phyloP scores from a whole-genome alignment of 2,797 vertebrate species.

The Anniella stebbinsi region DNA sequence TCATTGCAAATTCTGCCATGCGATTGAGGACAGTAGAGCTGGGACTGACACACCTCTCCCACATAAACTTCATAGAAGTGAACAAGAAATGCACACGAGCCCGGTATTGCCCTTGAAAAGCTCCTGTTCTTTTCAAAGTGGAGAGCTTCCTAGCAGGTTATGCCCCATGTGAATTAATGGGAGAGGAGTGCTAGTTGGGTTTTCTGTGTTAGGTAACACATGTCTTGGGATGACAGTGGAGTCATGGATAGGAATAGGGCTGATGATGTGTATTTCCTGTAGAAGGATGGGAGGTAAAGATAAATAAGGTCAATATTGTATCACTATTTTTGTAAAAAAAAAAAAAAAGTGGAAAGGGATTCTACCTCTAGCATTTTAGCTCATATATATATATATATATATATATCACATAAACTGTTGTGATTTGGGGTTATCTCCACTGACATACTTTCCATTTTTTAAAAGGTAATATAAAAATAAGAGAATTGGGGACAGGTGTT shows the following conservation, averaged over 20 bases:
- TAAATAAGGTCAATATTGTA: neutral
- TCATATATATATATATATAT: neutral
- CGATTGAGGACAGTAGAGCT: neutral
- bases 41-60: neutral
- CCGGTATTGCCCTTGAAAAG: neutral
- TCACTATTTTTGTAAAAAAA: neutral
- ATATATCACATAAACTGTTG: neutral
- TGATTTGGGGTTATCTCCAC: neutral
- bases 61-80: neutral
- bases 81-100: neutral
- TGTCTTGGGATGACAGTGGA: neutral
- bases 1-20: neutral
- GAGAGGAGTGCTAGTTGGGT: neutral
- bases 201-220: neutral
- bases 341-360: neutral
- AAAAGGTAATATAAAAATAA: neutral
- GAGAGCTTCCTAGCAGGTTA: no score
- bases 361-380: neutral
- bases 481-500: neutral
- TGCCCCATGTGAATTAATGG: neutral
- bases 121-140: neutral
- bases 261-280: neutral
- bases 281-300: neutral
- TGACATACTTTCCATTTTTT: neutral
- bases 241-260: neutral